Evolutionary conservation across 2,113 vertebrate genomes (phyloP).

Genomic region (Lophotis ruficrista): DNA sequence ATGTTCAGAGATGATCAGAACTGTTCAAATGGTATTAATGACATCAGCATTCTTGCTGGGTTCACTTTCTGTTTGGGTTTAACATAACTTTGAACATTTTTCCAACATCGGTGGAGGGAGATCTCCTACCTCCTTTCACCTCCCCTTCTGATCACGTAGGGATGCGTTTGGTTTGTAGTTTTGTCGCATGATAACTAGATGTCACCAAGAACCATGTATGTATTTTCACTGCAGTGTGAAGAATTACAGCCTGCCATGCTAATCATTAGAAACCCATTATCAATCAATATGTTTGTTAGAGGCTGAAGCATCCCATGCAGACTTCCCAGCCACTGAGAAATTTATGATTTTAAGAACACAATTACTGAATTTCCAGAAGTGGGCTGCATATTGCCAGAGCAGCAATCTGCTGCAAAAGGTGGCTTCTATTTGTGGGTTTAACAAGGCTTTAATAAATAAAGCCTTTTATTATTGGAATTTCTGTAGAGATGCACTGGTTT

Average conservation of each 20-base stretch:
- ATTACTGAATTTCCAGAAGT: background rate
- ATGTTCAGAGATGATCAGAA: background rate
- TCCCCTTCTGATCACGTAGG: background rate
- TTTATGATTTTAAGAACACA: background rate
- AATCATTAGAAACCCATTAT: background rate
- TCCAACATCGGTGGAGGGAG: background rate
- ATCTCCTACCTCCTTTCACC: background rate
- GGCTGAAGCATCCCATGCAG: background rate
- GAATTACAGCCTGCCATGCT: background rate
- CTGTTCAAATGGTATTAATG: background rate
- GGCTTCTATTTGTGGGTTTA: background rate
- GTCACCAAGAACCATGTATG: background rate
- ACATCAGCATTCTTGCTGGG: background rate
- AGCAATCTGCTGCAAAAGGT: background rate
- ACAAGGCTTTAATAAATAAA: background rate
- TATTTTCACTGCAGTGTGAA: background rate
- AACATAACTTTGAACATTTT: background rate
- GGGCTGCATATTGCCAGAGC: background rate
- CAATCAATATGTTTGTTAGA: fast-evolving
- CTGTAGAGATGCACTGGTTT: background rate
- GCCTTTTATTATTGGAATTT: background rate
- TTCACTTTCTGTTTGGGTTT: background rate
- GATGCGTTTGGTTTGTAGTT: background rate
- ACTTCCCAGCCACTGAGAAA: background rate
- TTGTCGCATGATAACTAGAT: background rate